Evolutionary conservation across 1,140 invertebrate genomes (phyloP).

Genomic region (Berghia stephanieae): DNA sequence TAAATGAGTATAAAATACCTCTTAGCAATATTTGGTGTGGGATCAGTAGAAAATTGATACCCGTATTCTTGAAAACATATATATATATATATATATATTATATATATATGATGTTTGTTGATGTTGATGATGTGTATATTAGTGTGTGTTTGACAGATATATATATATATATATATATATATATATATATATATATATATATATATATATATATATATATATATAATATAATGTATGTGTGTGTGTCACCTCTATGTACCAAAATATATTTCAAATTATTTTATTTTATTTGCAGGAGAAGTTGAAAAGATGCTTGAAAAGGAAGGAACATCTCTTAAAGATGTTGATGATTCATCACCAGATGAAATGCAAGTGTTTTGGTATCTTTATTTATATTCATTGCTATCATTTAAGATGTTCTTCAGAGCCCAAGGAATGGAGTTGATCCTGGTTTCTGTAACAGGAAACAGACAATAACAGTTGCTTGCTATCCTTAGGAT

Average conservation of each 20-base stretch:
- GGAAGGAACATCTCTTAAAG: slow-evolving; percentile 48
- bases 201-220: slow-evolving; percentile 1
- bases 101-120: not conserved
- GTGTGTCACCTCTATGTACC: not conserved
- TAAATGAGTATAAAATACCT: no score
- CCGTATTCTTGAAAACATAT: no score
- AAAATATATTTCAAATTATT: slow-evolving; percentile 4
- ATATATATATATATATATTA: no score
- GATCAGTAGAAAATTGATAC: no score
- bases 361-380: slow-evolving; percentile 50
- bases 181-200: slow-evolving; percentile 20
- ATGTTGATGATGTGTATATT: not conserved
- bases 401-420: no score
- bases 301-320: slow-evolving; percentile 60
- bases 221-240: not conserved
- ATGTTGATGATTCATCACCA: slow-evolving; percentile 44
- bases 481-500: no score
- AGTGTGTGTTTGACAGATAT: no score
- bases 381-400: not conserved
- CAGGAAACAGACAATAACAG: no score
- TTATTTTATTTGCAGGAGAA: slow-evolving; percentile 49
- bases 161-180: slow-evolving; percentile 8
- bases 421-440: no score
- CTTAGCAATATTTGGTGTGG: no score
- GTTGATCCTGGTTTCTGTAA: no score